phyloP scores from a whole-genome alignment of 2,888 invertebrate genomes.

The Danaus chrysippus region DNA sequence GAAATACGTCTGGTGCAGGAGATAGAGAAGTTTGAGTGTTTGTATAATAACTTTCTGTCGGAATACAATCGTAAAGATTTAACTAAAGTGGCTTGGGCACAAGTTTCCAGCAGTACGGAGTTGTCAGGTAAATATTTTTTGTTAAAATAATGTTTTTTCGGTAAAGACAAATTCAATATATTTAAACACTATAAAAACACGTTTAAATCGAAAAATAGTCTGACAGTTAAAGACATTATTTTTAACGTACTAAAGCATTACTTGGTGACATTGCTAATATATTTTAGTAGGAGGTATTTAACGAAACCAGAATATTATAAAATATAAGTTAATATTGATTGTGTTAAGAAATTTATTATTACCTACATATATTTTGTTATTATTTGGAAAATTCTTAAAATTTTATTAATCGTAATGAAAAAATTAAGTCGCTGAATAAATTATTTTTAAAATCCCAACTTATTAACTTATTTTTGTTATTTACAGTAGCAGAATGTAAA shows the following conservation, averaged over 20 bases:
- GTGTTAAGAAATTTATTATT: background rate
- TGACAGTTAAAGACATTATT: too few relatives aligned
- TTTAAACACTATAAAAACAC: too few relatives aligned
- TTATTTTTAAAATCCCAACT: background rate
- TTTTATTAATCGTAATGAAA: background rate
- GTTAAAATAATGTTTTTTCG: conserved; percentile 1
- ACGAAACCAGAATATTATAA: too few relatives aligned
- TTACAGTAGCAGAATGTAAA: conserved; percentile 8
- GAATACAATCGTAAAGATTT: conserved; percentile 47
- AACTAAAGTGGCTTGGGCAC: conserved; percentile 43
- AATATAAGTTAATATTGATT: too few relatives aligned
- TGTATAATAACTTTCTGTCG: conserved; percentile 42
- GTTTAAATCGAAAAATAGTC: too few relatives aligned
- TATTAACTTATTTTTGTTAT: background rate
- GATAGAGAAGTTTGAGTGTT: conserved; percentile 41
- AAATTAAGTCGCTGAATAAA: background rate
- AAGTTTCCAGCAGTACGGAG: conserved; percentile 37
- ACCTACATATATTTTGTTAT: background rate
- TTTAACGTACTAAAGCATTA: too few relatives aligned
- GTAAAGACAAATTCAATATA: background rate
- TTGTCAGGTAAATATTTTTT: conserved; percentile 38
- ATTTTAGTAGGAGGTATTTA: background rate
- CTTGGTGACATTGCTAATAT: background rate
- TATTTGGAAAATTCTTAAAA: background rate
- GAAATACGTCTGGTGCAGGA: conserved; percentile 44